phyloP scores from a whole-genome alignment of 2,797 vertebrate genomes.

The Malurus leucopterus region DNA sequence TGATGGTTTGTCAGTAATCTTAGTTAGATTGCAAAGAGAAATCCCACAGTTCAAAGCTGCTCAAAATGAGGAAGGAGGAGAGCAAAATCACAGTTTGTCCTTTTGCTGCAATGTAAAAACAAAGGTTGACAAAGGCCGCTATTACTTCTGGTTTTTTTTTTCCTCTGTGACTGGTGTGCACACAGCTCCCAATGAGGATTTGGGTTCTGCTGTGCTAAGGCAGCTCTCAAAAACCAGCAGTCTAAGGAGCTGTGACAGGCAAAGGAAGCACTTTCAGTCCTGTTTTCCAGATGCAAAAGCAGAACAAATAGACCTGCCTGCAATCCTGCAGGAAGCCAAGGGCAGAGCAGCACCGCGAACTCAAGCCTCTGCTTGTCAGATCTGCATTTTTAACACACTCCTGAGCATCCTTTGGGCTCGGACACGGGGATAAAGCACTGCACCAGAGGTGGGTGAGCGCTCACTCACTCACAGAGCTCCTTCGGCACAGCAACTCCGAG shows the following conservation, averaged over 20 bases:
- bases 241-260: conserved; percentile 7
- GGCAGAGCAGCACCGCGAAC: not conserved
- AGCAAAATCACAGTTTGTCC: not conserved
- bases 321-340: not conserved
- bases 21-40: not conserved
- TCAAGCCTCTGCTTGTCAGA: not conserved
- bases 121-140: rapidly evolving
- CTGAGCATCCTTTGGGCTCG: not conserved
- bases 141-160: not conserved
- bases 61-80: not conserved
- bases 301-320: not conserved
- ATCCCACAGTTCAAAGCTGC: not conserved
- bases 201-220: not conserved
- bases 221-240: not conserved
- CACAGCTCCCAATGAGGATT: not conserved
- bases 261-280: not conserved
- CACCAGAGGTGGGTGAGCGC: not conserved
- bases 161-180: not conserved
- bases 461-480: not conserved
- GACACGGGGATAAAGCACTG: not conserved
- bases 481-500: not conserved
- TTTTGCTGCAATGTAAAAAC: not conserved
- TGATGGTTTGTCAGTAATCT: not conserved
- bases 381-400: not conserved
- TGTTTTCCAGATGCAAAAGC: not conserved